A percentile compares a stretch with the other conserved stretches of the same genome.
Conservation (phyloP, 1,140 invertebrate species). For the Atta colombica region DNA sequence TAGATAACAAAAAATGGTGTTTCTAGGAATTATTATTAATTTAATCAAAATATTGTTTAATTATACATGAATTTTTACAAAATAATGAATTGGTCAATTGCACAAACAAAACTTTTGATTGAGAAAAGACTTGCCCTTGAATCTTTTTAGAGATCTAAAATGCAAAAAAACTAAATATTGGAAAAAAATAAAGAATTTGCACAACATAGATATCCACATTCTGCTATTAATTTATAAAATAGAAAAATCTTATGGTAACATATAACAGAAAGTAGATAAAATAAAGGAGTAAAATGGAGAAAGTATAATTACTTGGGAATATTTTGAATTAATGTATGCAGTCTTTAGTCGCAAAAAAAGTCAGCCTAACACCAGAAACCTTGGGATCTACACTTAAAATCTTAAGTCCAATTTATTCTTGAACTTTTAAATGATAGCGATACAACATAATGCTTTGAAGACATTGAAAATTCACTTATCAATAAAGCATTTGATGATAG, state of each 20-base stretch:
- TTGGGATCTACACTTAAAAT: not conserved
- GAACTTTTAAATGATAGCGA: no score
- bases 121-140: not conserved
- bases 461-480: no score
- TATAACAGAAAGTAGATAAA: not conserved
- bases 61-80: not conserved
- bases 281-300: not conserved
- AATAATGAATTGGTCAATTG: not conserved
- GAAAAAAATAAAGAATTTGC: no score
- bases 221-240: no score
- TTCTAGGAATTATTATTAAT: not conserved
- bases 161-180: not conserved
- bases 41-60: not conserved
- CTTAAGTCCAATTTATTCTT: not conserved
- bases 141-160: not conserved
- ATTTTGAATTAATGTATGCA: not conserved
- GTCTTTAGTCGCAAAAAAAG: not conserved
- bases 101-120: not conserved
- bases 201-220: no score
- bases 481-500: no score
- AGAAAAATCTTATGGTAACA: not conserved
- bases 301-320: not conserved
- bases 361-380: not conserved
- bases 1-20: not conserved
- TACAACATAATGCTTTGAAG: no score